phyloP scores from a whole-genome alignment of 2,113 vertebrate genomes.

The Corvus hawaiiensis region DNA sequence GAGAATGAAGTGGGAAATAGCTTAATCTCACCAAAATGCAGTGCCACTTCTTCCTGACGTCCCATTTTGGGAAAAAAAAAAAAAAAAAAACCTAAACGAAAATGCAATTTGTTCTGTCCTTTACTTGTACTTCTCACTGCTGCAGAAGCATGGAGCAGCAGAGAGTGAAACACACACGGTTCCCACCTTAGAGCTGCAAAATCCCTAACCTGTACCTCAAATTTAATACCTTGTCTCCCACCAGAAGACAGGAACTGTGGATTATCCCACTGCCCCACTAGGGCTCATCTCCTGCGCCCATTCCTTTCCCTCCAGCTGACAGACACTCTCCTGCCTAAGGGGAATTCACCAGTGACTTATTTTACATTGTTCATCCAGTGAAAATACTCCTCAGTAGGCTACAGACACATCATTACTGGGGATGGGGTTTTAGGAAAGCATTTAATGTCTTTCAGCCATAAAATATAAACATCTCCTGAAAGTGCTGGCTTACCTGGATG shows the following conservation, averaged over 20 bases:
- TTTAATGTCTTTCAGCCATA: background rate
- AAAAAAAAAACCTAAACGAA: background rate
- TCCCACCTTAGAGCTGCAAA: background rate
- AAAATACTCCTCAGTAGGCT: background rate
- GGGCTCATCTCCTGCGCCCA: background rate
- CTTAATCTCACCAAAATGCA: background rate
- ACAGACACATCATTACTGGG: background rate
- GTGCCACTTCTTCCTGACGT: background rate
- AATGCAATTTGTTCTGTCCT: background rate
- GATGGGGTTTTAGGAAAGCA: background rate
- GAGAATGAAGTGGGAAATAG: background rate
- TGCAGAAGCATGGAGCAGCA: background rate
- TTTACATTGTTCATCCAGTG: background rate
- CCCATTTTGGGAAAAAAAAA: background rate
- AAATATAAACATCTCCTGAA: background rate
- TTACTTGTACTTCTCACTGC: background rate
- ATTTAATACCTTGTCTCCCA: background rate
- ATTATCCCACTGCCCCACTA: background rate
- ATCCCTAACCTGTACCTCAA: background rate
- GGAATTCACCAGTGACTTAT: background rate
- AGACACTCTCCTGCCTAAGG: background rate
- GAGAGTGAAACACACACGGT: rapidly evolving
- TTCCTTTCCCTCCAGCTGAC: background rate
- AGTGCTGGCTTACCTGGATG: background rate
- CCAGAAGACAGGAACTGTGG: background rate